Evolutionary conservation across 2,797 vertebrate species (phyloP).

Genomic region (Micromesistius poutassou): DNA sequence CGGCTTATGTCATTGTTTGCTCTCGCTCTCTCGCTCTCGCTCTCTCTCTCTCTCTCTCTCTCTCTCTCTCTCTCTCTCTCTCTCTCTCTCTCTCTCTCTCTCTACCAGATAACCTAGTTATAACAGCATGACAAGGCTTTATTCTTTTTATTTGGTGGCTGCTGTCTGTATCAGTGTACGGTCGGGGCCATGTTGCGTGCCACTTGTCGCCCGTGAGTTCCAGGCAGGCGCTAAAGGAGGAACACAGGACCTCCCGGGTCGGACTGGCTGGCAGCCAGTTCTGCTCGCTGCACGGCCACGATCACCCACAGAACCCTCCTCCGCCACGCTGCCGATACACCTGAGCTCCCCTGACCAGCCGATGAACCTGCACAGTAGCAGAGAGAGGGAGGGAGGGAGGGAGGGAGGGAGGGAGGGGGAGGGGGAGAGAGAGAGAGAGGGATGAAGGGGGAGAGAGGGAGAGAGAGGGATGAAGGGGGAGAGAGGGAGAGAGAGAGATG

Average conservation of each 20-base stretch:
- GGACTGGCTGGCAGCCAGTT: constrained; percentile 39
- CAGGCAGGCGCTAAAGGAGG: not conserved
- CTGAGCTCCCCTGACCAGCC: constrained; percentile 59
- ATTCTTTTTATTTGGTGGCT: not conserved
- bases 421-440: constrained; percentile 7
- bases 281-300: not conserved
- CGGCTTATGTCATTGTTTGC: not conserved
- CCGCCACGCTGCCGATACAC: constrained; percentile 44
- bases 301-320: not conserved
- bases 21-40: not conserved
- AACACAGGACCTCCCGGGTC: constrained; percentile 32
- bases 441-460: not conserved
- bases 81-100: not conserved
- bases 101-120: not conserved
- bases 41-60: not conserved
- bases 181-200: not conserved
- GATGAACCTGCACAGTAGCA: constrained; percentile 52
- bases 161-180: constrained; percentile 3
- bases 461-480: no score
- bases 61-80: not conserved
- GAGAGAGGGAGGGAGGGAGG: constrained; percentile 10
- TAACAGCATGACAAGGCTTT: not conserved
- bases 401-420: constrained; percentile 6
- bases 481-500: no score
- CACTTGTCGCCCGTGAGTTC: not conserved